Percentiles rank a stretch among this genome's conserved stretches.
These are phyloP conservation scores for Decapterus maruadsi DNA, from an alignment of 2,797 vertebrate genomes.

Conservation along the genomic window DNA sequence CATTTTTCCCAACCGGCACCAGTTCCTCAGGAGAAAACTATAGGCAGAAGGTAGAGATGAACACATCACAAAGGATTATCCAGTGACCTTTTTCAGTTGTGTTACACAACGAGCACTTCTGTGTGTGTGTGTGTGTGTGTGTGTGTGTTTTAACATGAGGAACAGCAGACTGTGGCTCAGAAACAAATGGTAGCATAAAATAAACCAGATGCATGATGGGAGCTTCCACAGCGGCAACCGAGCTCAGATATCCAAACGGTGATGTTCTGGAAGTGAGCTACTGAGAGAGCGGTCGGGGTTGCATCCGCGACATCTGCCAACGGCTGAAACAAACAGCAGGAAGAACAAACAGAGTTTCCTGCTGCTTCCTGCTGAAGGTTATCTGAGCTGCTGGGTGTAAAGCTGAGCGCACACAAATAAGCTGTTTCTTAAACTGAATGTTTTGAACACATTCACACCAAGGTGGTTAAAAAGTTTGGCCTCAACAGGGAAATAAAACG, in stretches of 20 bases:
- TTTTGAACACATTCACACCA: neutral
- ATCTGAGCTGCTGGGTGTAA: constrained; percentile 20
- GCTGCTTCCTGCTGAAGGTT: constrained; percentile 48
- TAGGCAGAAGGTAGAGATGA: neutral
- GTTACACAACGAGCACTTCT: too few species aligned
- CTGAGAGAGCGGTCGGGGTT: constrained; percentile 38
- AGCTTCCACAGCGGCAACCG: neutral
- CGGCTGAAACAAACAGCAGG: constrained; percentile 48
- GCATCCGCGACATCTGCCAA: constrained; percentile 51
- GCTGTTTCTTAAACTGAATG: neutral
- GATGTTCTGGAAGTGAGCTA: constrained; percentile 22
- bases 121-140: neutral
- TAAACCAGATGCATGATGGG: constrained; percentile 33
- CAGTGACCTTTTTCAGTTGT: too few species aligned
- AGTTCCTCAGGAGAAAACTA: too few species aligned
- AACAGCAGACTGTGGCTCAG: neutral
- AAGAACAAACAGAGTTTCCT: constrained; percentile 39
- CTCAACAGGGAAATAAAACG: neutral
- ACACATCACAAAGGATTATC: neutral
- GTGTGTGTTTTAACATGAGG: too few species aligned
- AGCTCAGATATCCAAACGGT: constrained; percentile 12
- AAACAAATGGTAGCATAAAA: neutral
- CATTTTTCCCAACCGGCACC: too few species aligned
- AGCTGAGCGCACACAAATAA: neutral
- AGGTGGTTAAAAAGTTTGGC: neutral